Evolutionary conservation across 64 coral and sea anemone genomes (phyloP).

Genomic region (Anthopleura sola): DNA sequence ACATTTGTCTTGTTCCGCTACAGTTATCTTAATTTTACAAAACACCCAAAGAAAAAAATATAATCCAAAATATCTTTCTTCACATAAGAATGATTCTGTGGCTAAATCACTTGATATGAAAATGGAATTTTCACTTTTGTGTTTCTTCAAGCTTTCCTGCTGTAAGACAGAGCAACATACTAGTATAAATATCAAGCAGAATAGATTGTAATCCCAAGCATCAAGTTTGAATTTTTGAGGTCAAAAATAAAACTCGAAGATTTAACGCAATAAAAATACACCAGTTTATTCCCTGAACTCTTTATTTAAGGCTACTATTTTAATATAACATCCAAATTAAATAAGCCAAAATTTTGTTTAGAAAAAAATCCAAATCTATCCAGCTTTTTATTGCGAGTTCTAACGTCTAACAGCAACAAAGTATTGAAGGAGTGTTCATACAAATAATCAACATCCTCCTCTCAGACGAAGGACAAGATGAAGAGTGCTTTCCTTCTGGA

Average conservation of each 20-base stretch:
- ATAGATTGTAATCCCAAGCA: too few relatives aligned
- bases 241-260: neutral
- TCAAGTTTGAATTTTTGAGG: too few relatives aligned
- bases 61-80: too few relatives aligned
- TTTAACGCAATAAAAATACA: neutral
- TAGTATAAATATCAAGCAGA: too few relatives aligned
- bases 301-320: neutral
- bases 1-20: too few relatives aligned
- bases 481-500: constrained; percentile 96
- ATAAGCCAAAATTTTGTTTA: neutral
- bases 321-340: neutral
- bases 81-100: too few relatives aligned
- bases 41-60: too few relatives aligned
- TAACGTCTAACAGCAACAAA: neutral
- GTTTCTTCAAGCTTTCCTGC: too few relatives aligned
- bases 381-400: neutral
- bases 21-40: too few relatives aligned
- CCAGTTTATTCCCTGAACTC: neutral
- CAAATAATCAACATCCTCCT: constrained; percentile 39
- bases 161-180: too few relatives aligned
- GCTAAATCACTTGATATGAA: too few relatives aligned
- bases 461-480: constrained; percentile 94
- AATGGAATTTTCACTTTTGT: too few relatives aligned
- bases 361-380: neutral
- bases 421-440: neutral